Base-by-base conservation (phyloP, 2,113 vertebrate species). In the Neoarius graeffei region DNA sequence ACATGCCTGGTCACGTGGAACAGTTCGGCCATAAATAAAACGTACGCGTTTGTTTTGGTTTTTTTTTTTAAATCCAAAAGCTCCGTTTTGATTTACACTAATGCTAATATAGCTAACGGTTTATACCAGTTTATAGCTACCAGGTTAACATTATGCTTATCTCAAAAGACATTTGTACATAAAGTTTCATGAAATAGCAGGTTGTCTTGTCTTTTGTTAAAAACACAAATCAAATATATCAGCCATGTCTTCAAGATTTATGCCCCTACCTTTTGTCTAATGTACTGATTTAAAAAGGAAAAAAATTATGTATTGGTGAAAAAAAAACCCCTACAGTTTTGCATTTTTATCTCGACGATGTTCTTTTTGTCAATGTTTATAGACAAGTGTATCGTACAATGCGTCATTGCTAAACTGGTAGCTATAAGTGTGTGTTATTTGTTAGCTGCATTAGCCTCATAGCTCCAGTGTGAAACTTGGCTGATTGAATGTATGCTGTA, bases 31-130 rank as follows among this genome's bases (percentile, higher is more conserved):
- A 5, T 35, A 80, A 80, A 81, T 60, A 42, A 81, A 81, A 42
- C 19, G 57, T 81, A 57, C 56, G 20, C 56, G 11, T 7, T 56
- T 56, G 7, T 56, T 14, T 54, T 15, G 2, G 15, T 42, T 25
- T 48, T 23, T 76, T 5, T 50, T 23, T 25, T 77, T 14, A 1
- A 25, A 56, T 80, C n/a, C 25, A 9, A 15, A 57, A 56, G 1
- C 17, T 81, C 13, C 0, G 10, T 81, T 81, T 42, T 35, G 79
- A 60, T 42, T 35, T 60, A 60, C 54, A 60, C 57, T 81, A 81
- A 82, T 82, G 80, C 57, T 82, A 82, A 42, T 62, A 2, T 42
- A 48, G 80, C 80, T 82, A 62, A 25, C 82, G 67, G 82, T 30
- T 84, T 19, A 42, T 42, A 42, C 17, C 0, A 50, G 23, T 23